Base-by-base conservation (phyloP, 2,888 invertebrate species). In the Cepaea hortensis region DNA sequence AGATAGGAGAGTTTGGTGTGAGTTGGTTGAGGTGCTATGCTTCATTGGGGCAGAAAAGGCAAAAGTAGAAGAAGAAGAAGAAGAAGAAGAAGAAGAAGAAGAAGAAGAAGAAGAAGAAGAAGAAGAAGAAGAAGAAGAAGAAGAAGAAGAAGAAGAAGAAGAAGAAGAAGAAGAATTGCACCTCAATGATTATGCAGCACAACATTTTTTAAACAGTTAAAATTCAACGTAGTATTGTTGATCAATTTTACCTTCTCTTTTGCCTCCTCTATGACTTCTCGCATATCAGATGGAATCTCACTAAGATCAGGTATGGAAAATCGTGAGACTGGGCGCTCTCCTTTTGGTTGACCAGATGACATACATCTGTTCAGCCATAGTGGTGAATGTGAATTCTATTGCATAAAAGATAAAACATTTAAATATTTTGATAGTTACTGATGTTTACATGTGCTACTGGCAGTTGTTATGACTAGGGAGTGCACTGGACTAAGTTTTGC, bases 291-390 rank as follows among this genome's bases (percentile, higher is more conserved):
- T n/a, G 91, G 91, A 15, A 91, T 85, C 3, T 73, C 80, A 9
- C 89, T 88, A 0, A 87, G n/a, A 23, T 87, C 85, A 18, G 91
- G 92, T 18, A 91, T 89, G n/a, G 90, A 89, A 81, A 90, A 92
- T 48, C 90, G 87, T 83, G 90, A 90, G 81, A 88, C 73, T 23
- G 86, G 85, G 7, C 65, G 35, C 20, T 84, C 75, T 5, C 20
- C 5, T n/a, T 88, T 76, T 18, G 76, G 18, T 65, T 65, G 48
- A 3, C 68, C 84, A 73, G 48, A 20, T 62, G 79, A 62, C 13
- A 35, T 35, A 79, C 18, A 35, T 79, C 62, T 61, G 23, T 13
- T 79, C 35, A 62, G 35, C 18, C 15, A 3, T 79, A 62, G 61
- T 62, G 35, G 62, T 79, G 61, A 61, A 62, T 46, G 62, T 62